Evolutionary conservation across 2,113 vertebrate genomes (phyloP).

Genomic region (Zosterops pallidus): DNA sequence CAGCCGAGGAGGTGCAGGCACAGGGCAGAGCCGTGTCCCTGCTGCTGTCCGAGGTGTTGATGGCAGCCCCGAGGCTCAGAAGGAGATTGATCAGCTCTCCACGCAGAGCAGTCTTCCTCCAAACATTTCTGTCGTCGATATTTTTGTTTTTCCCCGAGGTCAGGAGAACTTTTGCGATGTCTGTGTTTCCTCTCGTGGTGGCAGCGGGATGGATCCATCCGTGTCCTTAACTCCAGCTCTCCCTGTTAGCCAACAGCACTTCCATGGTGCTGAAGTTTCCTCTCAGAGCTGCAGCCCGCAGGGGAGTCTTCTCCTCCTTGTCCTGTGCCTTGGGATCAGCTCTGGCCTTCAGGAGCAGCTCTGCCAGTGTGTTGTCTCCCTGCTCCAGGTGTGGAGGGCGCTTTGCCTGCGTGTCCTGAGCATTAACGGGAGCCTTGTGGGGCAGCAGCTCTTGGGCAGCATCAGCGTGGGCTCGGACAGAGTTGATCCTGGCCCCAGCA

Average conservation of each 20-base stretch:
- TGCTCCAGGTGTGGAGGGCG: constrained; percentile 74
- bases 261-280: constrained; percentile 44
- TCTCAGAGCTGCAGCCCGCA: constrained; percentile 76
- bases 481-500: constrained; percentile 74
- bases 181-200: constrained; percentile 56
- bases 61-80: constrained; percentile 65
- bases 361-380: constrained; percentile 50
- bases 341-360: constrained; percentile 70
- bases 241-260: constrained; percentile 65
- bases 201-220: constrained; percentile 78
- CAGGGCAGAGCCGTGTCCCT: constrained; percentile 79
- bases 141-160: constrained; percentile 66
- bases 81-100: constrained; percentile 58
- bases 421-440: constrained; percentile 60
- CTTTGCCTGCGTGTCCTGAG: constrained; percentile 71
- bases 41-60: constrained; percentile 74
- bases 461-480: constrained; percentile 56
- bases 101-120: constrained; percentile 75
- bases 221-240: constrained; percentile 75
- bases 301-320: constrained; percentile 77
- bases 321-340: constrained; percentile 69
- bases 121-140: constrained; percentile 73
- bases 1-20: constrained; percentile 75
- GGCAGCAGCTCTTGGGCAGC: constrained; percentile 68
- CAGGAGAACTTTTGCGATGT: constrained; percentile 55